phyloP scores from a whole-genome alignment of 2,888 invertebrate genomes.

The Drosophila paucipuncta region DNA sequence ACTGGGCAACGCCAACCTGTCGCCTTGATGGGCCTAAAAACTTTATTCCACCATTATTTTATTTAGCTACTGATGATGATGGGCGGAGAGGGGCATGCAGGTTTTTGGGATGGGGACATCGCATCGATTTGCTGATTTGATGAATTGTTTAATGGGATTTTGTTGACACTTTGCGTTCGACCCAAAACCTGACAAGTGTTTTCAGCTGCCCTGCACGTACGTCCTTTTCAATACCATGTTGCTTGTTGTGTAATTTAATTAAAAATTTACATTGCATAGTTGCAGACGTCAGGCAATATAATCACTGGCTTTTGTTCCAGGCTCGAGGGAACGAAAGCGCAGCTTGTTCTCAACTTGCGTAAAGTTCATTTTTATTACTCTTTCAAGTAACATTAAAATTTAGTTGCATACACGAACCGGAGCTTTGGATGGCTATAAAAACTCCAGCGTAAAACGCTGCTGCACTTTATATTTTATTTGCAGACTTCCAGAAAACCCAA shows the following conservation, averaged over 20 bases:
- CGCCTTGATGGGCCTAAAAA: slow-evolving; percentile 44
- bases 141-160: slow-evolving; percentile 68
- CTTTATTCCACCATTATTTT: slow-evolving; percentile 29
- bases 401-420: slow-evolving; percentile 62
- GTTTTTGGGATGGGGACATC: slow-evolving; percentile 14
- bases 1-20: slow-evolving; percentile 54
- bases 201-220: neutral
- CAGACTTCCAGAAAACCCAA: slow-evolving; percentile 40
- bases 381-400: slow-evolving; percentile 80
- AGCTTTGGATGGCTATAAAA: slow-evolving; percentile 62
- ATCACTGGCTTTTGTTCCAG: slow-evolving; percentile 50
- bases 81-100: neutral
- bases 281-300: slow-evolving; percentile 40
- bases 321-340: slow-evolving; percentile 2
- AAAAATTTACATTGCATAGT: slow-evolving; percentile 69
- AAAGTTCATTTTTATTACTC: slow-evolving; percentile 80
- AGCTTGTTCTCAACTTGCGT: slow-evolving; percentile 69
- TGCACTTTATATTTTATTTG: slow-evolving; percentile 77
- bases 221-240: neutral
- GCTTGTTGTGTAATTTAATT: slow-evolving; percentile 69
- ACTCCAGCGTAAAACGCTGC: slow-evolving; percentile 65
- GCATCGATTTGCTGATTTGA: slow-evolving; percentile 72
- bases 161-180: slow-evolving; percentile 58
- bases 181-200: slow-evolving; percentile 19
- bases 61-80: neutral